These are phyloP conservation scores for Papilio machaon DNA, from an alignment of 1,140 invertebrate genomes.

Conservation along the genomic window DNA sequence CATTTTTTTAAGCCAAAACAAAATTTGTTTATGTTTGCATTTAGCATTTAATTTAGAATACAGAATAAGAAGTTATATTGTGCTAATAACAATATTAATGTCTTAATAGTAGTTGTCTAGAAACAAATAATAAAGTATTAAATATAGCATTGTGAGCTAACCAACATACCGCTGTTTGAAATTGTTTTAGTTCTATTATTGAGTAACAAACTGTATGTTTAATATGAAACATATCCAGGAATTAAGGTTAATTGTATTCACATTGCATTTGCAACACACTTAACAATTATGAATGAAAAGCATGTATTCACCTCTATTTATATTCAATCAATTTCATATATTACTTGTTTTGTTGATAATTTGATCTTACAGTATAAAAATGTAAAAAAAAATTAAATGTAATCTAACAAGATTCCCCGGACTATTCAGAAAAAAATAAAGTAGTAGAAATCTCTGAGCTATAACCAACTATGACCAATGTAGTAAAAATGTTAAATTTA, in stretches of 20 bases:
- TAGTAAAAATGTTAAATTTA: neutral
- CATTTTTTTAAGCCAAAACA: no score
- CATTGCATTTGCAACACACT: neutral
- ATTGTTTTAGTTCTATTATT: neutral
- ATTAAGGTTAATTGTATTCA: conserved; percentile 6
- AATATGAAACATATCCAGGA: neutral
- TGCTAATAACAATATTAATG: no score
- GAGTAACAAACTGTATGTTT: neutral
- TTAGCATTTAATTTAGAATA: no score
- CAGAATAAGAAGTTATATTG: no score
- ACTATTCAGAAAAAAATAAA: neutral
- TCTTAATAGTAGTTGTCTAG: neutral
- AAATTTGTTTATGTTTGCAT: no score
- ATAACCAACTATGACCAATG: neutral
- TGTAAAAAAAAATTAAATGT: neutral
- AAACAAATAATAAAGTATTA: neutral
- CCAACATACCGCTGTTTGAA: neutral
- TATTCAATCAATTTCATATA: neutral
- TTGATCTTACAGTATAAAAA: neutral
- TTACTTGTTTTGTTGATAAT: neutral
- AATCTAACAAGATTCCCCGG: neutral
- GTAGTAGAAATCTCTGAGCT: neutral
- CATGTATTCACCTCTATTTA: neutral
- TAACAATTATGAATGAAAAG: conserved; percentile 20
- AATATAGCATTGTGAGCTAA: neutral